These are phyloP conservation scores for Amiota minor DNA, from an alignment of 2,888 invertebrate species.

Conservation along the genomic window DNA sequence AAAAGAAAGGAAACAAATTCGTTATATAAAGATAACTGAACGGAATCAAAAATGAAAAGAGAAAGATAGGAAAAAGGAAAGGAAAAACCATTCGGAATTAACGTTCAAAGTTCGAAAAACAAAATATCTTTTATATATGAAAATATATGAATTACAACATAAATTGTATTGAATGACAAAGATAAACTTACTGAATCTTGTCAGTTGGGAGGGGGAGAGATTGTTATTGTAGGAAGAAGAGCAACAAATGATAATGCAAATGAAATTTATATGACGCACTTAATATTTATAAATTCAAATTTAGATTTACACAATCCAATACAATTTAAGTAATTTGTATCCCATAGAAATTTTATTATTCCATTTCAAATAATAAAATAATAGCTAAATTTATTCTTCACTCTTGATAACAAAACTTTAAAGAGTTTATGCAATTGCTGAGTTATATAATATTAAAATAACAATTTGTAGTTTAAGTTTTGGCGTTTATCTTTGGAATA, in stretches of 20 bases:
- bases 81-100: neutral
- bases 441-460: constrained; percentile 21
- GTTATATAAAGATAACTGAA: constrained; percentile 31
- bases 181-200: neutral
- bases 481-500: constrained; percentile 15
- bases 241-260: constrained; percentile 15
- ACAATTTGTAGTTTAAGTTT: constrained; percentile 37
- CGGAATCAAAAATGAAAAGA: constrained; percentile 21
- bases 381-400: too few relatives aligned
- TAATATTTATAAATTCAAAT: constrained; percentile 19
- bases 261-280: constrained; percentile 21
- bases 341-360: too few relatives aligned
- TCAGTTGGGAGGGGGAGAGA: neutral
- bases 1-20: constrained; percentile 53
- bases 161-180: constrained; percentile 20
- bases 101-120: constrained; percentile 12
- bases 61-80: neutral
- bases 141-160: constrained; percentile 23
- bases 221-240: neutral
- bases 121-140: constrained; percentile 5
- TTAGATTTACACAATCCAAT: neutral
- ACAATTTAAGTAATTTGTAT: constrained; percentile 11
- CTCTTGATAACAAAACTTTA: too few relatives aligned
- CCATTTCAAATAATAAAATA: too few relatives aligned
- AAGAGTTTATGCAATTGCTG: too few relatives aligned